Evolutionary conservation across 2,113 vertebrate species (phyloP).

Genomic region (Rhynchomys soricoides): DNA sequence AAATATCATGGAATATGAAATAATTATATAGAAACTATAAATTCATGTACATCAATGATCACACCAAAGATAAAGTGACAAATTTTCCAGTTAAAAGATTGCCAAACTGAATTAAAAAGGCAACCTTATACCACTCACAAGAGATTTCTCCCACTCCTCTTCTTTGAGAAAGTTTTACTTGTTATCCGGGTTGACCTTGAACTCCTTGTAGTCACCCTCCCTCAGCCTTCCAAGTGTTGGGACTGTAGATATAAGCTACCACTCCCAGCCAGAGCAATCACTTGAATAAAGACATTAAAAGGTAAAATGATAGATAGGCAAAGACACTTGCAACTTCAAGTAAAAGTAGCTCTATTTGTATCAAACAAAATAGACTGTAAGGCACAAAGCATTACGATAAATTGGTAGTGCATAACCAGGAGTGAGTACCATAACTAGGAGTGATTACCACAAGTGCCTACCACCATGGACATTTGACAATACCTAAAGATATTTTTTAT

Average conservation of each 20-base stretch:
- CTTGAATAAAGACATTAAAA: not conserved
- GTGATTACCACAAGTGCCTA: not conserved
- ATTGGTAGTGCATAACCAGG: not conserved
- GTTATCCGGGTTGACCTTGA: not conserved
- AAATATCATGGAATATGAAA: not conserved
- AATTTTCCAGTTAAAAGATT: not conserved
- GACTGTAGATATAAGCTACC: not conserved
- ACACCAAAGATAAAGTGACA: not conserved
- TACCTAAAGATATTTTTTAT: not conserved
- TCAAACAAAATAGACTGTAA: slow-evolving; percentile 22
- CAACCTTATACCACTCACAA: not conserved
- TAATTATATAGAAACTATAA: not conserved
- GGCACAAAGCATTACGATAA: not conserved
- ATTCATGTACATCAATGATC: not conserved
- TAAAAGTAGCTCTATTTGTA: not conserved
- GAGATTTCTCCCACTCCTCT: not conserved
- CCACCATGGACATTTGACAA: not conserved
- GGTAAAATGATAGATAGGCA: not conserved
- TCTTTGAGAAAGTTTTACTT: not conserved
- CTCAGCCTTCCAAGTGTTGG: not conserved
- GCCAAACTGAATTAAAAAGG: slow-evolving; percentile 6
- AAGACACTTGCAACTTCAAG: slow-evolving; percentile 15
- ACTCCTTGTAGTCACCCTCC: not conserved
- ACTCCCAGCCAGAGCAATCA: not conserved
- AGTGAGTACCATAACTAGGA: not conserved